Conservation (phyloP, 2,797 vertebrate genomes). For the Otolemur crassicaudatus region DNA sequence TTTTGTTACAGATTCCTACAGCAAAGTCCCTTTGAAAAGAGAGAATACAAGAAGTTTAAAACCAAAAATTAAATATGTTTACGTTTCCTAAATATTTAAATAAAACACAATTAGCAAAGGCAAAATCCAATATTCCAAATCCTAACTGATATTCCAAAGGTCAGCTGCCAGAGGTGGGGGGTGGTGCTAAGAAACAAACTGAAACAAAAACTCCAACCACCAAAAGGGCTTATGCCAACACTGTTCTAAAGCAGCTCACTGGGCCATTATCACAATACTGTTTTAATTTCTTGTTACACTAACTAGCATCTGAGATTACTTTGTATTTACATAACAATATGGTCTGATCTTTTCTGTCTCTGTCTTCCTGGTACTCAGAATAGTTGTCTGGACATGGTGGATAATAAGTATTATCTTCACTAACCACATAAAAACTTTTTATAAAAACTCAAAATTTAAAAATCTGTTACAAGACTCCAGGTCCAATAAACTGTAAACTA, state of each 20-base stretch:
- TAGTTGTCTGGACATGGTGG: not conserved
- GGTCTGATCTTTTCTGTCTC: not conserved
- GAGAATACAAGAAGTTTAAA: conserved; percentile 57
- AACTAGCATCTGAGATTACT: not conserved
- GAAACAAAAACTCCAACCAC: not conserved
- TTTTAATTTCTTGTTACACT: not conserved
- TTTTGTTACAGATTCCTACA: conserved; percentile 99
- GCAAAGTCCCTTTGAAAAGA: conserved; percentile 95
- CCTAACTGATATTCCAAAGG: not conserved
- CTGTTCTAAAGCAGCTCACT: not conserved
- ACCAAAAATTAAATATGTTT: not conserved
- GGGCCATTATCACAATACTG: not conserved
- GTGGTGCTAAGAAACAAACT: not conserved
- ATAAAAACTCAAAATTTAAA: not conserved
- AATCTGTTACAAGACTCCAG: not conserved
- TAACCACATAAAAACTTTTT: not conserved
- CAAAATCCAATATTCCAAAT: conserved; percentile 22
- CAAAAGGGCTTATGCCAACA: not conserved
- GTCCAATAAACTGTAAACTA: not conserved
- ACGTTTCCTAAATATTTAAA: conserved; percentile 57
- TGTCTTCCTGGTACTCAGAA: not conserved
- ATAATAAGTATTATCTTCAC: not conserved
- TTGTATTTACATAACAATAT: not conserved
- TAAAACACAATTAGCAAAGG: not conserved
- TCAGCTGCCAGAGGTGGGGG: not conserved